phyloP scores from a whole-genome alignment of 2,113 vertebrate genomes.

The Sinocyclocheilus maitianheensis region DNA sequence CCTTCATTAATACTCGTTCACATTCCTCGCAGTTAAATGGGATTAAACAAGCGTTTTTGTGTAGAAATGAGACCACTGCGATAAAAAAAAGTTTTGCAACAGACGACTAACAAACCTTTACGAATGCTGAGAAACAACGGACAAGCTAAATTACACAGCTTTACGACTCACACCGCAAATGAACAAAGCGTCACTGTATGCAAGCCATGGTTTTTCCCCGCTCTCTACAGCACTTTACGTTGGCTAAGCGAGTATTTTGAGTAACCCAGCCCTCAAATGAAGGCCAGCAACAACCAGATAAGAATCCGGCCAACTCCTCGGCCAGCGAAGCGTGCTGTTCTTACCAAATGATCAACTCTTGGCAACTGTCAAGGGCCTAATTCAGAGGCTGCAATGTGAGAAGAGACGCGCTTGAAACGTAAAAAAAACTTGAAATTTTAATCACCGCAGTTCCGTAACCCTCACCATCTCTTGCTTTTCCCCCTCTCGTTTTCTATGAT shows the following conservation, averaged over 20 bases:
- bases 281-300: slow-evolving; percentile 71
- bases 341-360: slow-evolving; percentile 75
- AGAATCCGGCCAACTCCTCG: slow-evolving; percentile 73
- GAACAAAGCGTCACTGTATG: slow-evolving; percentile 69
- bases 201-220: slow-evolving; percentile 12
- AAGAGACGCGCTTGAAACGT: slow-evolving; percentile 48
- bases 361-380: slow-evolving; percentile 63
- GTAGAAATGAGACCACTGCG: not conserved
- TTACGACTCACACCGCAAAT: slow-evolving; percentile 39
- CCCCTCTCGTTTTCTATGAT: slow-evolving; percentile 33
- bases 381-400: slow-evolving; percentile 60
- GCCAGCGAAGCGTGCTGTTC: slow-evolving; percentile 74
- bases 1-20: slow-evolving; percentile 62
- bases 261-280: slow-evolving; percentile 67
- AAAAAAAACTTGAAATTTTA: slow-evolving; percentile 47
- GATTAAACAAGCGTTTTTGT: slow-evolving; percentile 26
- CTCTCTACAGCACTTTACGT: slow-evolving; percentile 53
- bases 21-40: slow-evolving; percentile 53
- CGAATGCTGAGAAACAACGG: slow-evolving; percentile 51
- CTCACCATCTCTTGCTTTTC: slow-evolving; percentile 14
- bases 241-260: slow-evolving; percentile 66
- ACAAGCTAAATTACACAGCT: slow-evolving; percentile 51
- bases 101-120: slow-evolving; percentile 52
- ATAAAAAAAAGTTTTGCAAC: slow-evolving; percentile 35
- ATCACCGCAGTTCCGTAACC: slow-evolving; percentile 8